Evolutionary conservation across 2,113 vertebrate genomes (phyloP), one percentile per base, ranked within the genome.

Genomic region (Corythornis cristatus): DNA sequence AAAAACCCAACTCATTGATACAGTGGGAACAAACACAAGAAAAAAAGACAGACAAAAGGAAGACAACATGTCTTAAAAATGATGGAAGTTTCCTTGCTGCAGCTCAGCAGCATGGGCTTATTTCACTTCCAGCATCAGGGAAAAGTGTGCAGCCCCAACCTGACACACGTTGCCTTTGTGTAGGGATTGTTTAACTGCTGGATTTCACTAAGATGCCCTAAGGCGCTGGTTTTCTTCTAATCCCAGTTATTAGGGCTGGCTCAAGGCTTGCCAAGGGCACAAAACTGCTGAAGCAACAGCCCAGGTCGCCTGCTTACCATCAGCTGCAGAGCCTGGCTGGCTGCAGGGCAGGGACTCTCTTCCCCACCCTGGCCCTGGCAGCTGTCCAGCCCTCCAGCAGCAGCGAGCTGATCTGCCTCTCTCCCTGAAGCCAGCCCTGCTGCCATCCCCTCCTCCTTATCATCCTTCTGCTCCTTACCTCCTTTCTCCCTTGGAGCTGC

Each of bases 281-380:
- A 48, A 29, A 71, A 2, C 57, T 65, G 81, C 90, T 73, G 79
- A 76, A 60, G 40, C 1, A 1, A 20, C 20, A 11, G 40, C 15
- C 9, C 35, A 15, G 1, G 9, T 37, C 8, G 28, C 46, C 26
- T 10, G 72, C 72, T 58, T 5, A 26, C 51, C 2, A 0, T 11
- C 1, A 0, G 53, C 57, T 15, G 12, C 15, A 25, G 54, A 20
- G 67, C 33, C 45, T 33, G 3, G n/a, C 51, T 65, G 40, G 33
- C 57, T 43, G 65, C 48, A 22, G 33, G 33, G 61, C 61, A 53
- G n/a, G 61, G 26, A 66, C 8, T 6, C 48, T 0, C 1, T 50
- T 76, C 50, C 16, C 28, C 67, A 50, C 71, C n/a, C 23, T 0
- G 0, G 23, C 1, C 0, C 1, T 4, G 7, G 45, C 66, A 62